A percentile compares a stretch with the other conserved stretches of the same genome.
phyloP scores from a whole-genome alignment of 2,113 vertebrate species.

The Scopus umbretta region DNA sequence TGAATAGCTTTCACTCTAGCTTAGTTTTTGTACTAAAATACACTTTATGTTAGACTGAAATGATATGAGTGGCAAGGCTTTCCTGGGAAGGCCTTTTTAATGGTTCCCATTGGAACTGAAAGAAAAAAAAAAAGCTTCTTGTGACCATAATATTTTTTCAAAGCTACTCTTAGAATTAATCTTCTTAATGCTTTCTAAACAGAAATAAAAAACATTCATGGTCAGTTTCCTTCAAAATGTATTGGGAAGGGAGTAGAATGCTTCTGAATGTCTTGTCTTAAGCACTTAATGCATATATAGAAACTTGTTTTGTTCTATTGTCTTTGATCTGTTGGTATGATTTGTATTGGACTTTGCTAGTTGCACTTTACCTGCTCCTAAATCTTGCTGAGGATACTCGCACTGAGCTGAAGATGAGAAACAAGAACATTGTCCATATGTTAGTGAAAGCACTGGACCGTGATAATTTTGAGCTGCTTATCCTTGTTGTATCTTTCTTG shows the following conservation, averaged over 20 bases:
- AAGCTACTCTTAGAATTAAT: not conserved
- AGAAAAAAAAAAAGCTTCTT: not conserved
- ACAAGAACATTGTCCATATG: constrained; percentile 93
- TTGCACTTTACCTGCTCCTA: constrained; percentile 87
- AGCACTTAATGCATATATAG: not conserved
- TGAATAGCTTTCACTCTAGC: not conserved
- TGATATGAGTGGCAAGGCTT: not conserved
- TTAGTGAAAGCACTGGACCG: constrained; percentile 88
- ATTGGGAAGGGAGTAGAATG: not conserved
- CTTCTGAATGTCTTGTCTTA: not conserved
- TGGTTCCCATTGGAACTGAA: not conserved
- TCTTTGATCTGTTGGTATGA: not conserved
- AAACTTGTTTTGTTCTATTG: not conserved
- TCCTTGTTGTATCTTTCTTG: constrained; percentile 89
- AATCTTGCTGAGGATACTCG: constrained; percentile 92
- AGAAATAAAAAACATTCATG: not conserved
- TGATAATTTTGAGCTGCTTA: constrained; percentile 87
- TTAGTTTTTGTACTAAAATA: not conserved
- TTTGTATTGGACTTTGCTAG: constrained; percentile 60
- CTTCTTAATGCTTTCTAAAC: not conserved
- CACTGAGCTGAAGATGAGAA: constrained; percentile 94
- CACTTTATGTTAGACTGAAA: not conserved
- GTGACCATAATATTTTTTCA: not conserved
- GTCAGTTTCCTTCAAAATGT: not conserved
- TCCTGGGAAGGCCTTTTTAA: not conserved